These are phyloP conservation scores for Ophion ellenae DNA, from an alignment of 2,888 invertebrate genomes.

Conservation along the genomic window DNA sequence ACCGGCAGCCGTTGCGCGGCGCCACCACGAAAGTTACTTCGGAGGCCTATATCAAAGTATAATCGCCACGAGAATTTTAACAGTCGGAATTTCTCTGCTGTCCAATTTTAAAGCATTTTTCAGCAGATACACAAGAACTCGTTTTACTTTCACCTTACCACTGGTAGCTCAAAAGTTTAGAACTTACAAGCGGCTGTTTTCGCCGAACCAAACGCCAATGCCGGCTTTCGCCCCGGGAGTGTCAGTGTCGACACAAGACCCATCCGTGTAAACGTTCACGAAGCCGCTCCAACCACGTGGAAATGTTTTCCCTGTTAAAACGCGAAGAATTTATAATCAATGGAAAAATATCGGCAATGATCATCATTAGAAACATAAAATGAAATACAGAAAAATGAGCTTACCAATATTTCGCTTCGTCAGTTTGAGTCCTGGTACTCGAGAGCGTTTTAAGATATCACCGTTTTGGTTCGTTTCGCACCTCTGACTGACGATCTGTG, in stretches of 20 bases:
- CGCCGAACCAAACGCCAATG: constrained; percentile 96
- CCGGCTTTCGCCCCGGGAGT: constrained; percentile 91
- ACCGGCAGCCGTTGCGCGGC: too few relatives aligned
- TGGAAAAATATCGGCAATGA: constrained; percentile 13
- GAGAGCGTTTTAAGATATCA: neutral
- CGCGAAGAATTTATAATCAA: constrained; percentile 36
- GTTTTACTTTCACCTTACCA: too few relatives aligned
- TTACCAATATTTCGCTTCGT: constrained; percentile 10
- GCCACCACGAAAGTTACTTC: too few relatives aligned
- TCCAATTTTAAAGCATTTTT: too few relatives aligned
- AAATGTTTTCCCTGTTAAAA: constrained; percentile 81
- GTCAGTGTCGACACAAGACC: constrained; percentile 95
- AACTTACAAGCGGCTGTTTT: constrained; percentile 87
- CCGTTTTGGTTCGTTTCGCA: constrained; percentile 19
- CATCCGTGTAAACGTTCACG: constrained; percentile 94
- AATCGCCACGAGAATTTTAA: too few relatives aligned
- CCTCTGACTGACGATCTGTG: neutral
- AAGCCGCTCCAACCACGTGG: constrained; percentile 84
- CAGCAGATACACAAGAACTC: too few relatives aligned
- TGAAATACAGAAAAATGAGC: neutral
- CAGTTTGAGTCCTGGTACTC: neutral
- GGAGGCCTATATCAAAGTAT: neutral
- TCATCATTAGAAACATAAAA: neutral
- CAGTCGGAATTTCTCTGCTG: too few relatives aligned
- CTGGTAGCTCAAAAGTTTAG: constrained; percentile 4